Conservation (phyloP, 2,797 vertebrate genomes). For the Chelmon rostratus region DNA sequence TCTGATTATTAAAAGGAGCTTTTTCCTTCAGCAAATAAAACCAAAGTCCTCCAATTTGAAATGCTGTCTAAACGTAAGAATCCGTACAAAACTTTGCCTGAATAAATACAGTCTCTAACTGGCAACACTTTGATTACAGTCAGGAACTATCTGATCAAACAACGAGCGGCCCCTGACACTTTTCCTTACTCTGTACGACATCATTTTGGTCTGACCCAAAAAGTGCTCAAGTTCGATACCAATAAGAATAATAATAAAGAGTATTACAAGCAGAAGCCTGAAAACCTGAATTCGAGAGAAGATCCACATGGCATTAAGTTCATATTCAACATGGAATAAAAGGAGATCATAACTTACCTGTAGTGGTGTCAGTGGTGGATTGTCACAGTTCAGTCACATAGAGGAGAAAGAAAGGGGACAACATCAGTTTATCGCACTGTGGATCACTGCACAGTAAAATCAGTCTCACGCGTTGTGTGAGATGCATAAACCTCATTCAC, state of each 20-base stretch:
- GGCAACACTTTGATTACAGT: neutral
- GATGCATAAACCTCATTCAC: neutral
- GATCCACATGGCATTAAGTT: neutral
- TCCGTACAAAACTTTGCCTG: neutral
- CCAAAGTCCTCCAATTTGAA: no score
- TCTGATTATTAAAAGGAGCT: no score
- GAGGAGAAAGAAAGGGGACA: constrained; percentile 22
- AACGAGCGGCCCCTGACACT: neutral
- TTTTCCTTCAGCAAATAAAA: no score
- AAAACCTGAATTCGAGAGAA: neutral
- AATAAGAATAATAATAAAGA: no score
- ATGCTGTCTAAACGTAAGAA: no score
- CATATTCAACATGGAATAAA: neutral
- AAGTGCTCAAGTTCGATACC: no score
- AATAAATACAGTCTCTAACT: neutral
- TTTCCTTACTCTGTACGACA: neutral
- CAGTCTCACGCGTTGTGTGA: neutral
- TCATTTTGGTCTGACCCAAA: no score
- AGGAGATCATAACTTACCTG: constrained; percentile 49
- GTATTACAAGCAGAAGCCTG: no score
- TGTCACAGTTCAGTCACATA: constrained; percentile 45
- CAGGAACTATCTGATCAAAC: neutral
- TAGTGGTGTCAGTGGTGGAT: constrained; percentile 15
- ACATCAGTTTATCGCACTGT: constrained; percentile 16
- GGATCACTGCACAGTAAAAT: neutral